These are phyloP conservation scores for Sebastes baramenuke DNA, from an alignment of 2,797 vertebrate species.

Conservation along the genomic window DNA sequence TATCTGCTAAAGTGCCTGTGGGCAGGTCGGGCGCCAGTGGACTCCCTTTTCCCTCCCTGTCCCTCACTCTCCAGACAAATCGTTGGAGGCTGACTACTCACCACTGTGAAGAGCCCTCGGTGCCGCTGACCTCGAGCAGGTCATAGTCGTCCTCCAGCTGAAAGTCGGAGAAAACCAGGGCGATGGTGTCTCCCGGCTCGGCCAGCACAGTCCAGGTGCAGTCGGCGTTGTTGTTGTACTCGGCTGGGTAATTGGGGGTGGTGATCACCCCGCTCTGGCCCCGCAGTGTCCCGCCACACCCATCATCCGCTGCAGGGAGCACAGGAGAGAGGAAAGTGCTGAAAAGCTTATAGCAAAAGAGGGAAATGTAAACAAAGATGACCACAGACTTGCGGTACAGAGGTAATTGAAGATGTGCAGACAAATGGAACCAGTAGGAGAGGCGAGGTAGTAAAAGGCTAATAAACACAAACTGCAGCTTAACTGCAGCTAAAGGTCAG, in stretches of 20 bases:
- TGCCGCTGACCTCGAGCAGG: constrained; percentile 95
- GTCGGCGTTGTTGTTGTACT: constrained; percentile 96
- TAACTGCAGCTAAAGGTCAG: constrained; percentile 14
- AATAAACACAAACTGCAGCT: constrained; percentile 15
- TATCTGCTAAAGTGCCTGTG: constrained; percentile 3
- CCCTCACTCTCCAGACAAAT: constrained; percentile 5
- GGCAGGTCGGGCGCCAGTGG: constrained; percentile 7
- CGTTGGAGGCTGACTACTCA: constrained; percentile 75
- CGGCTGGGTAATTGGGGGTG: constrained; percentile 94
- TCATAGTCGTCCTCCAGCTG: constrained; percentile 98
- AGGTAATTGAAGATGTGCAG: constrained; percentile 1
- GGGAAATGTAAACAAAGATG: neutral
- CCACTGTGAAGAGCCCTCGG: constrained; percentile 96
- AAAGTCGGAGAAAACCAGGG: constrained; percentile 96
- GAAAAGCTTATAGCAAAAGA: neutral
- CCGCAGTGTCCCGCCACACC: constrained; percentile 94
- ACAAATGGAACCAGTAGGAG: neutral
- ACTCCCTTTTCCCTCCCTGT: neutral
- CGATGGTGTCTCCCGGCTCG: constrained; percentile 97
- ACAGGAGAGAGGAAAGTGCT: constrained; percentile 1
- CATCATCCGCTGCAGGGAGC: constrained; percentile 89
- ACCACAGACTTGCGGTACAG: neutral
- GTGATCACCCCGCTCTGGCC: constrained; percentile 97
- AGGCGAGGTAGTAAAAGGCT: constrained; percentile 2
- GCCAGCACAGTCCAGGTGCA: constrained; percentile 99